phyloP scores from a whole-genome alignment of 92 coral and sea anemone species.

The Diadumene lineata region DNA sequence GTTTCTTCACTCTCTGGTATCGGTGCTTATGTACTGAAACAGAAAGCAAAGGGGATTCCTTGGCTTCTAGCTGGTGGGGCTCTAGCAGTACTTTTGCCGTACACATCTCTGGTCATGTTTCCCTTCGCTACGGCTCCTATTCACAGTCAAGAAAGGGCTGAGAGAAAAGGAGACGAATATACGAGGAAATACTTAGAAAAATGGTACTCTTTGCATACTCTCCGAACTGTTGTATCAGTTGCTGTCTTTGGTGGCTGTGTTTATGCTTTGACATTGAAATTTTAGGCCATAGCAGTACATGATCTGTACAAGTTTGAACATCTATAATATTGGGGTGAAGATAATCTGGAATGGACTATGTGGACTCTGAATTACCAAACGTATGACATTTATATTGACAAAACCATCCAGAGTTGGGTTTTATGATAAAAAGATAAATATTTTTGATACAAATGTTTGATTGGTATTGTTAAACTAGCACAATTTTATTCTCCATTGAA shows the following conservation, averaged over 20 bases:
- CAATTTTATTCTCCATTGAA: no score
- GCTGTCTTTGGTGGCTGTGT: slow-evolving; percentile 46
- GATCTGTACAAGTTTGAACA: no score
- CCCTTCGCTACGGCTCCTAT: slow-evolving; percentile 67
- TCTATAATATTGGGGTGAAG: neutral
- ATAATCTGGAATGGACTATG: neutral
- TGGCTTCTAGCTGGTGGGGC: slow-evolving; percentile 65
- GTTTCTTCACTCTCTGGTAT: slow-evolving; percentile 38
- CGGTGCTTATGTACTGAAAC: slow-evolving; percentile 37
- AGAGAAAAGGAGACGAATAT: slow-evolving; percentile 54
- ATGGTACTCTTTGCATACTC: slow-evolving; percentile 49
- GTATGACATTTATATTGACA: neutral
- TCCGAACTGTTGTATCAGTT: slow-evolving; percentile 44
- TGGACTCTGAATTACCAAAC: slow-evolving; percentile 8
- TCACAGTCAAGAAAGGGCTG: slow-evolving; percentile 38
- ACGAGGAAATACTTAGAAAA: slow-evolving; percentile 39
- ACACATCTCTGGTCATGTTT: slow-evolving; percentile 52
- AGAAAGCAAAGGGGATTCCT: slow-evolving; percentile 54
- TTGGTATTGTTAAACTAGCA: no score
- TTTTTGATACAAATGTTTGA: no score
- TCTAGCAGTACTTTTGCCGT: slow-evolving; percentile 46
- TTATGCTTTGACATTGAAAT: slow-evolving; percentile 14
- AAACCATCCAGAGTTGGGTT: no score
- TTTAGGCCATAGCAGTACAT: no score
- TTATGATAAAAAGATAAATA: no score